Evolutionary conservation across 2,797 vertebrate genomes (phyloP).

Genomic region (Coregonus sp.): DNA sequence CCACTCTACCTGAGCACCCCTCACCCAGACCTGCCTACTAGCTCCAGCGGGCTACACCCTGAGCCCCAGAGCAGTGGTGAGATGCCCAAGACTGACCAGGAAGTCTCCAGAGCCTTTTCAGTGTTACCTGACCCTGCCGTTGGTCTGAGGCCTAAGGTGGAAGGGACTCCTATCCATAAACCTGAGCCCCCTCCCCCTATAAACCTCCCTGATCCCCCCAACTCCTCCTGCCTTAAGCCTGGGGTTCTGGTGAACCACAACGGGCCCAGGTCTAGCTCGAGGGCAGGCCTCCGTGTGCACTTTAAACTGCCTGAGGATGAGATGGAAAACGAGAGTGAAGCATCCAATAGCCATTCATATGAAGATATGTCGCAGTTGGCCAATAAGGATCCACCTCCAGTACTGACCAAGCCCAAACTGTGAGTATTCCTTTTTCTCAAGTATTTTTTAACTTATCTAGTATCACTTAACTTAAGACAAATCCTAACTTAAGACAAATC

Average conservation of each 20-base stretch:
- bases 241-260: constrained; percentile 84
- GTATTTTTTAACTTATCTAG: not conserved
- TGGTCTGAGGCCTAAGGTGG: constrained; percentile 24
- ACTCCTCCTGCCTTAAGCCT: constrained; percentile 80
- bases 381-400: constrained; percentile 88
- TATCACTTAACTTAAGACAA: not conserved
- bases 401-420: constrained; percentile 95
- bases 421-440: constrained; percentile 74
- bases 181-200: constrained; percentile 75
- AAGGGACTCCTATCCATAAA: constrained; percentile 66
- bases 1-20: constrained; percentile 31
- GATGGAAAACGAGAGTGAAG: constrained; percentile 72
- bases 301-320: constrained; percentile 95
- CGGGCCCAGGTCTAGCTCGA: constrained; percentile 81
- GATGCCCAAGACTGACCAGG: constrained; percentile 37
- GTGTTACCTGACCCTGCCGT: constrained; percentile 7
- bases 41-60: constrained; percentile 11
- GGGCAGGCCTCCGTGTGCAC: constrained; percentile 87
- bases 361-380: constrained; percentile 68
- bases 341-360: constrained; percentile 62
- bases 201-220: constrained; percentile 68
- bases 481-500: no score
- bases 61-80: constrained; percentile 37
- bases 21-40: constrained; percentile 27
- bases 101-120: constrained; percentile 18